Evolutionary conservation across 2,888 invertebrate species (phyloP).

Genomic region (Archaeoteleia sp.): DNA sequence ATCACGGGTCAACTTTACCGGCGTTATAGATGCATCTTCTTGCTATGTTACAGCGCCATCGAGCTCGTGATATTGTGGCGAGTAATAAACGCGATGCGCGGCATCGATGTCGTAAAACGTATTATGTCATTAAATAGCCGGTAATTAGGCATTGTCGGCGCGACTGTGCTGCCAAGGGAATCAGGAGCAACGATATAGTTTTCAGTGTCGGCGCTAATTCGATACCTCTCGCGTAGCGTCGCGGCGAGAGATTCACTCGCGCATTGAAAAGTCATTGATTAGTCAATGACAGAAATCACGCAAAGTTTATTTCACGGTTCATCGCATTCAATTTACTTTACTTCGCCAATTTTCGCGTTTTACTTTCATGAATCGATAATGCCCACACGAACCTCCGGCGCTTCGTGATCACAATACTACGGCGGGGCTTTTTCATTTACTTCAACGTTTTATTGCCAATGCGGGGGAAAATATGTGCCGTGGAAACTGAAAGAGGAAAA

Average conservation of each 20-base stretch:
- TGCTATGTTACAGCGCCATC: not conserved
- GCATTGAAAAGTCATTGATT: too few species aligned
- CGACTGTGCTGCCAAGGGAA: too few species aligned
- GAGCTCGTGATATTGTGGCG: slow-evolving; percentile 5
- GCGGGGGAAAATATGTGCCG: too few species aligned
- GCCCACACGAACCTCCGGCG: slow-evolving; percentile 7
- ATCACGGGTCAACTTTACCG: not conserved
- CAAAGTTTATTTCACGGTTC: slow-evolving; percentile 14
- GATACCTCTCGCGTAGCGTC: not conserved
- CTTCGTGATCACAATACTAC: not conserved
- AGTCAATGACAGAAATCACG: slow-evolving; percentile 7
- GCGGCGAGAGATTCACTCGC: too few species aligned
- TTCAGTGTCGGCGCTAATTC: slow-evolving; percentile 3
- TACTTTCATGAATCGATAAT: slow-evolving; percentile 30
- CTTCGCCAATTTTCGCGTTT: slow-evolving; percentile 24
- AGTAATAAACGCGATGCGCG: slow-evolving; percentile 14
- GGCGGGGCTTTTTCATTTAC: not conserved
- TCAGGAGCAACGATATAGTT: too few species aligned
- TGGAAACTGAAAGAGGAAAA: too few species aligned
- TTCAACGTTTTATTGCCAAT: too few species aligned
- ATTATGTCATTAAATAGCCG: slow-evolving; percentile 13
- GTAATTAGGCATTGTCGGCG: slow-evolving; percentile 12
- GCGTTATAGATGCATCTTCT: not conserved
- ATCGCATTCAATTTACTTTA: slow-evolving; percentile 23
- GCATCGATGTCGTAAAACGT: slow-evolving; percentile 4